Evolutionary conservation across 2,797 vertebrate species (phyloP), one percentile per base, ranked within the genome.

Genomic region (Steatocranus sp.): DNA sequence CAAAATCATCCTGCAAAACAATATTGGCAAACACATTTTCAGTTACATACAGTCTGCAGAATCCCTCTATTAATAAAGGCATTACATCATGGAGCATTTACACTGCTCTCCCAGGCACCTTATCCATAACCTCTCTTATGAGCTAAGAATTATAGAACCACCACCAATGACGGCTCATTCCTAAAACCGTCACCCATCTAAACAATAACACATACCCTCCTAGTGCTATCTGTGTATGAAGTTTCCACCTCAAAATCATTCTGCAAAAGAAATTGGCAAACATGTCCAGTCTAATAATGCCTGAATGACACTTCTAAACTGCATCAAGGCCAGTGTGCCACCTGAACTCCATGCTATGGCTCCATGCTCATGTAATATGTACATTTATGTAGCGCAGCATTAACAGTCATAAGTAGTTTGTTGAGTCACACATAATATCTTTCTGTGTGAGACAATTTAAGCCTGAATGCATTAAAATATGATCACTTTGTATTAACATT

Each of bases 1-100:
- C 89, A 84, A 76, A 92, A 83, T 75, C 50, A 75, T 89, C 88
- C 94, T 94, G 92, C 20, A 93, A 93, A 93, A 92, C 61, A 86
- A 84, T 80, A 90, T 61, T 20, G 1, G 7, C 32, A 63, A 36
- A 63, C 58, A 63, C 18, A 11, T 61, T 61, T 61, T 32, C 54
- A 58, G 1, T 58, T 32, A 18, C 15, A 61, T 5, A 34, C 9
- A 34, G 56, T 61, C 17, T 34, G 32, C 17, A 61, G 9, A 11
- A 18, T 7, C 17, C 30, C 30, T 61, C 30, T 61, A n/a, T 58
- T 32, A 56, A 56, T 56, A 56, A 58, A 58, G 30, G 17, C 30
- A 58, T 58, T 34, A 58, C 54, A 11, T 18, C 15, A 34, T 58
- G 50, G 2, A 7, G 56, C 54, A 54, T 27, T 61, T 61, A 34